A percentile compares a stretch with the other conserved stretches of the same genome.
phyloP scores from a whole-genome alignment of 1,140 invertebrate species.

The Drosophila burlai region DNA sequence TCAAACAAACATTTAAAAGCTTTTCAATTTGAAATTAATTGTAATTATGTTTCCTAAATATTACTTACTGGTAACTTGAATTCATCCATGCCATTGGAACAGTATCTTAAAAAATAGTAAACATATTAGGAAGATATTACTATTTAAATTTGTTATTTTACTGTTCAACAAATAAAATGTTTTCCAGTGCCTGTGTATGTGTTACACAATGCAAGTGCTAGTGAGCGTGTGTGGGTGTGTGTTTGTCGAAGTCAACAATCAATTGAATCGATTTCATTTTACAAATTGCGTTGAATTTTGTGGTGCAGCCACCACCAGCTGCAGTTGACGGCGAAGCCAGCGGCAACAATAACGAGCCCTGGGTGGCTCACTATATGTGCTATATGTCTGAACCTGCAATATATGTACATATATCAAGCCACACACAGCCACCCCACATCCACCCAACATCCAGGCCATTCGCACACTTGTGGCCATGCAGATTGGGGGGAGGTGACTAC shows the following conservation, averaged over 20 bases:
- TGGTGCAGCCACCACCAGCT: slow-evolving; percentile 76
- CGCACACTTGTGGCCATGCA: slow-evolving; percentile 32
- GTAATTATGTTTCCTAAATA: neutral
- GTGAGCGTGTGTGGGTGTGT: slow-evolving; percentile 31
- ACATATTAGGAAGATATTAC: neutral
- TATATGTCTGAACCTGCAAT: slow-evolving; percentile 1
- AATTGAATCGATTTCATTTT: slow-evolving; percentile 84
- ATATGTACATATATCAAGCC: slow-evolving; percentile 2
- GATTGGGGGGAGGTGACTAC: slow-evolving; percentile 8
- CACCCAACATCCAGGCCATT: neutral
- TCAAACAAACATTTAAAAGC: too few species aligned
- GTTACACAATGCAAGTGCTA: slow-evolving; percentile 34
- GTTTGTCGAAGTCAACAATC: slow-evolving; percentile 79
- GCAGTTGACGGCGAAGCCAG: slow-evolving; percentile 78
- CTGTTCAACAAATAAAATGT: neutral
- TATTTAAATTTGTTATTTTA: neutral
- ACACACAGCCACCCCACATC: neutral
- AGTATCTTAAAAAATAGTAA: neutral
- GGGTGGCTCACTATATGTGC: slow-evolving; percentile 27
- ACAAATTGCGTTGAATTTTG: slow-evolving; percentile 84
- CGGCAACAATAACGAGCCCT: slow-evolving; percentile 78
- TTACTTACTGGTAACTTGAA: neutral
- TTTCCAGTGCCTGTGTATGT: slow-evolving; percentile 14
- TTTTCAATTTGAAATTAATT: too few species aligned
- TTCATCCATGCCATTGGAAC: neutral